Base-by-base conservation (phyloP, 1,140 invertebrate species). In the Drosophila sp. region DNA sequence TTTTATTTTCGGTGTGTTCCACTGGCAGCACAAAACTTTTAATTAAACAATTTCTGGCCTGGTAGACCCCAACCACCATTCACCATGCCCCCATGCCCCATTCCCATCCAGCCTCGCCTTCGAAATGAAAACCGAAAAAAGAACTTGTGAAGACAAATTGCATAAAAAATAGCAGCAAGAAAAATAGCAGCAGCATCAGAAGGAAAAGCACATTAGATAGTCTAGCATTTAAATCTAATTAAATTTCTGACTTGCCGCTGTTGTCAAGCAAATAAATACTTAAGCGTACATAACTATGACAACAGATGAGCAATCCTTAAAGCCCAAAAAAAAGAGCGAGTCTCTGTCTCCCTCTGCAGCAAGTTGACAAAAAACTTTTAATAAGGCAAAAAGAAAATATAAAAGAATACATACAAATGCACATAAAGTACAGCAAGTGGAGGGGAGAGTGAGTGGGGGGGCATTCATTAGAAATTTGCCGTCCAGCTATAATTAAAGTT, bases 361-460 rank as follows among this genome's bases (percentile, higher is more conserved):
- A 89, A 89, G 84, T 89, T 89, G 84, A 84, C 84, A 87, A 73
- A 89, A 47, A 89, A 87, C 58, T 90, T 89, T 89, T 89, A 89
- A 89, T 89, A 89, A 89, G 84, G 84, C 84, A 63, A 73, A 73
- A 62, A 68, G 44, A 69, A 41, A 70, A 85, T 66, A 74, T 55
- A 76, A 63, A 58, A 35, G 11, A 58, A 47, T 62, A 68, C 60
- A 65, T 70, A 76, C 65, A 63, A 71, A 35, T 56, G 66, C 32
- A 25, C 44, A 60, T 56, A 67, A 38, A 73, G 56, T 63, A 61
- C 63, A 68, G 44, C 67, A 44, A 69, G 65, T 30, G 50, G 25
- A 41, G 54, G 32, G 27, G 71, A 17, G 17, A 17, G 17, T 17
- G 17, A 17, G 17, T 17, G 54, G 32, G 27, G 71, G 1, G 40